phyloP scores from a whole-genome alignment of 2,113 vertebrate species.

The Dicerorhinus sumatrensis region DNA sequence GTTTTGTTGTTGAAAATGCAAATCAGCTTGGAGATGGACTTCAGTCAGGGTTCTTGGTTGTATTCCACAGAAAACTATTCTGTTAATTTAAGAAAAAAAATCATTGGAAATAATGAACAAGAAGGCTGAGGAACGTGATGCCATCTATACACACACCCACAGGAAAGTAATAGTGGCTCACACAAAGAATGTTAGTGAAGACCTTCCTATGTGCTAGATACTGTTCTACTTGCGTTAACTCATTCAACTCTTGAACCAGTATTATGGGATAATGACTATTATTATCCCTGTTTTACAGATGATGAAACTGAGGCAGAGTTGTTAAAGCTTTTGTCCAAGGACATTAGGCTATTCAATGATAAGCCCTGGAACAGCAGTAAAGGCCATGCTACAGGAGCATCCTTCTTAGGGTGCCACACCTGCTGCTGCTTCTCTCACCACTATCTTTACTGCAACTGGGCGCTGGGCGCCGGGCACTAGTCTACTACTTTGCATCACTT shows the following conservation, averaged over 20 bases:
- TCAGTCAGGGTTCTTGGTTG: neutral
- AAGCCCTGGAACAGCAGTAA: rapidly evolving
- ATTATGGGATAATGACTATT: neutral
- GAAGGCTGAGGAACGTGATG: neutral
- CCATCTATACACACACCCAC: rapidly evolving
- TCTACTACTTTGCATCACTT: neutral
- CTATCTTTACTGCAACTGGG: neutral
- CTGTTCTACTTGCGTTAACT: neutral
- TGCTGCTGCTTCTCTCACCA: neutral
- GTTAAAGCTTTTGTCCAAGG: neutral
- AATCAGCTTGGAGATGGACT: neutral
- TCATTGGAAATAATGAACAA: neutral
- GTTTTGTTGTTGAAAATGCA: constrained; percentile 7
- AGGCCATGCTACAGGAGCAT: neutral
- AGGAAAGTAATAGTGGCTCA: neutral
- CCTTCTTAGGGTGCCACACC: neutral
- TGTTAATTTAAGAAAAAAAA: neutral
- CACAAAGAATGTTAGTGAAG: neutral
- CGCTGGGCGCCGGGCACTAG: neutral
- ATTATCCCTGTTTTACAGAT: neutral
- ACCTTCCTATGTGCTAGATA: too few relatives aligned
- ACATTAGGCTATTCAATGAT: neutral
- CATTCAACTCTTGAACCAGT: neutral
- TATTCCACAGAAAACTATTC: neutral
- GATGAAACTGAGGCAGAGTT: neutral